phyloP scores from a whole-genome alignment of 2,888 invertebrate species.

The Cybosia mesomella region DNA sequence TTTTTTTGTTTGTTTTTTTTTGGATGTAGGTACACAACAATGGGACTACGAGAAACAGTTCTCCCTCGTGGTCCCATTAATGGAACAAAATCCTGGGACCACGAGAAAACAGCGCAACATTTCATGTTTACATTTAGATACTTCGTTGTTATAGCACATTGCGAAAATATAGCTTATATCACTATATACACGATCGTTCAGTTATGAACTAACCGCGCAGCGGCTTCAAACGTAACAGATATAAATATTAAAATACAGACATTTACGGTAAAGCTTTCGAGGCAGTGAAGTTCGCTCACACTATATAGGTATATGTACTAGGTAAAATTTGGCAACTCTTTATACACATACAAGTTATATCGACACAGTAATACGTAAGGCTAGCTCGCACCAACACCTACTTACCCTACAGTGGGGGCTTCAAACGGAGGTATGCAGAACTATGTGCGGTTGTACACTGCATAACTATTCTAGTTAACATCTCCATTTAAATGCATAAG shows the following conservation, averaged over 20 bases:
- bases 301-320: slow-evolving; percentile 50
- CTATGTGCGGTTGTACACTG: background rate
- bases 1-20: no score
- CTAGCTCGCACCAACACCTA: slow-evolving; percentile 5
- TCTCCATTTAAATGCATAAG: no score
- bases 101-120: no score
- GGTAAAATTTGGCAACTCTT: slow-evolving; percentile 74
- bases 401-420: background rate
- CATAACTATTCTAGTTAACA: no score
- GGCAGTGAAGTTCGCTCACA: slow-evolving; percentile 21
- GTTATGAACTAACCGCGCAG: slow-evolving; percentile 9
- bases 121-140: slow-evolving; percentile 29
- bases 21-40: no score
- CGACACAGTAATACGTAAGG: slow-evolving; percentile 7
- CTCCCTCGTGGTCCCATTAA: no score
- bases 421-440: background rate
- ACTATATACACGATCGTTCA: slow-evolving; percentile 11
- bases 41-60: no score
- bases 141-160: slow-evolving; percentile 52
- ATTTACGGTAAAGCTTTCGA: slow-evolving; percentile 21
- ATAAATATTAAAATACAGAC: slow-evolving; percentile 24
- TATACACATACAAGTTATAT: slow-evolving; percentile 25
- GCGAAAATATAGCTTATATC: slow-evolving; percentile 17
- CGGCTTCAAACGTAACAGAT: slow-evolving; percentile 11
- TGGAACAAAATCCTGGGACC: no score